Evolutionary conservation across 2,797 vertebrate species (phyloP).

Genomic region (Acipenser oxyrinchus): DNA sequence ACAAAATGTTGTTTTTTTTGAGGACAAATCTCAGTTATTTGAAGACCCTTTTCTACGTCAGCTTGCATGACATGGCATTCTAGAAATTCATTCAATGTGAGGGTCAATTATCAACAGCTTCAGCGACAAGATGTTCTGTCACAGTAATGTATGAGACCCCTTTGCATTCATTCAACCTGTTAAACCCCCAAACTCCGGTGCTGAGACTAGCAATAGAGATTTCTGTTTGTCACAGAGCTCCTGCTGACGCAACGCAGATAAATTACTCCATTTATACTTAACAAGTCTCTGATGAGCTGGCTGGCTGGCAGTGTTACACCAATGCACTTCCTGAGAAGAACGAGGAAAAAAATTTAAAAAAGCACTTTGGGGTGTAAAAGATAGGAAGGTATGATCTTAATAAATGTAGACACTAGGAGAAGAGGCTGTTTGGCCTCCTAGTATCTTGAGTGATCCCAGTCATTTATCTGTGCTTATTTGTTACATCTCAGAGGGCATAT

Average conservation of each 20-base stretch:
- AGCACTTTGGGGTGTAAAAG: too few species aligned
- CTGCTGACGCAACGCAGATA: neutral
- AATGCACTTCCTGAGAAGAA: neutral
- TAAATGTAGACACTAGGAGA: too few species aligned
- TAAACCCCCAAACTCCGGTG: neutral
- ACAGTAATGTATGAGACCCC: conserved; percentile 32
- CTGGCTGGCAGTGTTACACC: neutral
- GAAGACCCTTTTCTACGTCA: neutral
- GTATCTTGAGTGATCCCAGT: conserved; percentile 14
- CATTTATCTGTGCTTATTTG: neutral
- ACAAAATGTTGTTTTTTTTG: neutral
- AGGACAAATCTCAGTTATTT: neutral
- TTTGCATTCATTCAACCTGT: neutral
- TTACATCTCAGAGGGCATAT: too few species aligned
- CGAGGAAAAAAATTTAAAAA: too few species aligned
- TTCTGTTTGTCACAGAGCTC: neutral
- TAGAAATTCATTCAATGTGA: conserved; percentile 34
- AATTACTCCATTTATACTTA: neutral
- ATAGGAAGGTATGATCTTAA: too few species aligned
- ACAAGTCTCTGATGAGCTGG: neutral
- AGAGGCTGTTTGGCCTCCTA: neutral
- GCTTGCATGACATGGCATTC: neutral
- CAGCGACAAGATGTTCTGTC: conserved; percentile 41
- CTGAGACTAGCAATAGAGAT: neutral
- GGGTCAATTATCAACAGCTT: conserved; percentile 51